Evolutionary conservation across 2,888 invertebrate species (phyloP).

Genomic region (Stratiomys singularior): DNA sequence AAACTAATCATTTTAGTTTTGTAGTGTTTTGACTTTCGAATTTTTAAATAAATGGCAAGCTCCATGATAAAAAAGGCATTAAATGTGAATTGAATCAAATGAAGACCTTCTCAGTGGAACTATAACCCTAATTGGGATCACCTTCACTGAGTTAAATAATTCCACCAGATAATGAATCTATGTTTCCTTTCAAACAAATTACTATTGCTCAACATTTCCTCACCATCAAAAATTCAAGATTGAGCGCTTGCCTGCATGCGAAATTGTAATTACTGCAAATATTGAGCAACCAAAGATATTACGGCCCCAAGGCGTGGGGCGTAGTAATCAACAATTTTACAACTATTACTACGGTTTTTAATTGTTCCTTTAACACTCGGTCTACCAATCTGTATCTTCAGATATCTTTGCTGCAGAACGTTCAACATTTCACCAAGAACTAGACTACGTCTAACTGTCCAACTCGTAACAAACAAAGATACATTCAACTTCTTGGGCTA

Average conservation of each 20-base stretch:
- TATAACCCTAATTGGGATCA: no score
- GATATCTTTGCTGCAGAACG: no score
- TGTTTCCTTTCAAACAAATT: neutral
- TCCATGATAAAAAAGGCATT: no score
- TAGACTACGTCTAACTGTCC: no score
- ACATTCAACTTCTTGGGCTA: no score
- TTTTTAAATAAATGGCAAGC: no score
- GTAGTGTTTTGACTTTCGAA: no score
- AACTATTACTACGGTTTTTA: neutral
- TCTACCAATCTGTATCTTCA: neutral
- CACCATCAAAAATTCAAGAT: neutral
- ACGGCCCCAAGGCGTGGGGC: neutral
- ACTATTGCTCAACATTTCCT: neutral
- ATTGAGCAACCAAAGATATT: neutral
- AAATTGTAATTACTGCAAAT: neutral
- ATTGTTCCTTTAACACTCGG: neutral
- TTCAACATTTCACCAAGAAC: no score
- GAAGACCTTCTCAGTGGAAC: no score
- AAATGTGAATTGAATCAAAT: no score
- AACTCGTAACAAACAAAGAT: no score
- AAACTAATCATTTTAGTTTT: no score
- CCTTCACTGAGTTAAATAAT: neutral
- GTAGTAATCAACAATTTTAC: neutral
- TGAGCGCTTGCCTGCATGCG: neutral
- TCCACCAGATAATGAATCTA: neutral